Percentiles rank a stretch among this genome's conserved stretches.
phyloP scores from a whole-genome alignment of 1,140 invertebrate genomes.

The Galleria mellonella region DNA sequence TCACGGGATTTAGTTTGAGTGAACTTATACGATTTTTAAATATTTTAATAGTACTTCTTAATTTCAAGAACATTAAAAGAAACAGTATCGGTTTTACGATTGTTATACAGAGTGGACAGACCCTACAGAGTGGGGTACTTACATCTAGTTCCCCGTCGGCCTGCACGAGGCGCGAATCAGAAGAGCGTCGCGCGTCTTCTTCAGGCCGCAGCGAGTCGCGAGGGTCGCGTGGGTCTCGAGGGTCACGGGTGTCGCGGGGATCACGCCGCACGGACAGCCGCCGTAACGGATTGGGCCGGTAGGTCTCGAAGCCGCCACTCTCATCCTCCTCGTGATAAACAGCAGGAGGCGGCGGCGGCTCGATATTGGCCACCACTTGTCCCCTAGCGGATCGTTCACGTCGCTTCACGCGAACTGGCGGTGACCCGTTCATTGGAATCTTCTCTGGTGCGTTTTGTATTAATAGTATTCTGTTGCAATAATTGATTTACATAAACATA shows the following conservation, averaged over 20 bases:
- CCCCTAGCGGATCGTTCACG: conserved; percentile 50
- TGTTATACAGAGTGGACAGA: no score
- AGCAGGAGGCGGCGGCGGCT: conserved; percentile 58
- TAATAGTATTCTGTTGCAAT: conserved; percentile 82
- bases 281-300: conserved; percentile 54
- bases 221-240: no score
- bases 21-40: no score
- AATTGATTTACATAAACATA: no score
- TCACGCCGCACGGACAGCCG: conserved; percentile 37
- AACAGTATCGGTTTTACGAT: no score
- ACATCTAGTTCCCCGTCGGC: conserved; percentile 10
- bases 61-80: no score
- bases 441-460: conserved; percentile 94
- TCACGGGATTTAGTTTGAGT: no score
- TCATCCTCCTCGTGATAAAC: conserved; percentile 67
- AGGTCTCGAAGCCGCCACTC: conserved; percentile 68
- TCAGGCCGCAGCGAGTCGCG: conserved; percentile 12
- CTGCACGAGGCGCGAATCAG: conserved; percentile 52
- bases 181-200: conserved; percentile 55
- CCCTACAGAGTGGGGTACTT: not conserved
- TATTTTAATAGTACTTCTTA: no score
- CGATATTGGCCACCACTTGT: conserved; percentile 77
- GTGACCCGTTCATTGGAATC: conserved; percentile 73
- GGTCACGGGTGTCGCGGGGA: conserved; percentile 41
- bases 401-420: conserved; percentile 40